These are phyloP conservation scores for Poecilia picta DNA, from an alignment of 2,797 vertebrate genomes.

Conservation along the genomic window DNA sequence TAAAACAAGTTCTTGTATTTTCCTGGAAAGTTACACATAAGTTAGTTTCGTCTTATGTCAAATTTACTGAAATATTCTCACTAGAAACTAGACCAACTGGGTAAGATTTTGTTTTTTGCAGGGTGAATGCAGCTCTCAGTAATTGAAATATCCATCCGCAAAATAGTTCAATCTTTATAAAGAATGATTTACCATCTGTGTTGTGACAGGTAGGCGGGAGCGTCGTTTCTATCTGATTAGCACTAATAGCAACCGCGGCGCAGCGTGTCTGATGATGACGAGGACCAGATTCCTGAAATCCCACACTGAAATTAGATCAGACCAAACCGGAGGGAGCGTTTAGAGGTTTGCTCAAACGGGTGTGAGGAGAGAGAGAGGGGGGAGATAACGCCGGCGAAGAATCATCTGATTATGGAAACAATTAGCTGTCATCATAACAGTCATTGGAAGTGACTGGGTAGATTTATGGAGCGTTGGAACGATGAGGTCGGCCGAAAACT, in stretches of 20 bases:
- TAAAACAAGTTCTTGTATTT: no score
- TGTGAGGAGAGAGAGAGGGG: slow-evolving; percentile 27
- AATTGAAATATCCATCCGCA: not conserved
- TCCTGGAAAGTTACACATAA: no score
- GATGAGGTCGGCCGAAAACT: not conserved
- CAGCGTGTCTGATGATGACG: slow-evolving; percentile 41
- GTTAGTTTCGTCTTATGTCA: no score
- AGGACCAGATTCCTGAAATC: slow-evolving; percentile 65
- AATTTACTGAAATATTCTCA: no score
- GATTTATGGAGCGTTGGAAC: slow-evolving; percentile 45
- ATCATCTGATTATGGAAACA: slow-evolving; percentile 68
- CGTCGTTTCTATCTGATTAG: slow-evolving; percentile 46
- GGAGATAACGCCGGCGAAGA: slow-evolving; percentile 43
- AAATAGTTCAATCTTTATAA: slow-evolving; percentile 2
- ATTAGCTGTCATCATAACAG: slow-evolving; percentile 65
- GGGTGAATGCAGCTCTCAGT: not conserved
- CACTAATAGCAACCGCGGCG: slow-evolving; percentile 22
- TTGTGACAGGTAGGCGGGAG: slow-evolving; percentile 5
- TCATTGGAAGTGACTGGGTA: slow-evolving; percentile 44
- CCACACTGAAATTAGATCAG: slow-evolving; percentile 70
- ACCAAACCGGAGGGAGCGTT: slow-evolving; percentile 58
- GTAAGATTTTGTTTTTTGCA: no score
- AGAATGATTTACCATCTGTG: slow-evolving; percentile 13
- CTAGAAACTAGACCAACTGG: no score
- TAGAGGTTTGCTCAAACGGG: slow-evolving; percentile 42